Evolutionary conservation across 2,888 invertebrate species (phyloP).

Genomic region (Andrena hattorfiana): DNA sequence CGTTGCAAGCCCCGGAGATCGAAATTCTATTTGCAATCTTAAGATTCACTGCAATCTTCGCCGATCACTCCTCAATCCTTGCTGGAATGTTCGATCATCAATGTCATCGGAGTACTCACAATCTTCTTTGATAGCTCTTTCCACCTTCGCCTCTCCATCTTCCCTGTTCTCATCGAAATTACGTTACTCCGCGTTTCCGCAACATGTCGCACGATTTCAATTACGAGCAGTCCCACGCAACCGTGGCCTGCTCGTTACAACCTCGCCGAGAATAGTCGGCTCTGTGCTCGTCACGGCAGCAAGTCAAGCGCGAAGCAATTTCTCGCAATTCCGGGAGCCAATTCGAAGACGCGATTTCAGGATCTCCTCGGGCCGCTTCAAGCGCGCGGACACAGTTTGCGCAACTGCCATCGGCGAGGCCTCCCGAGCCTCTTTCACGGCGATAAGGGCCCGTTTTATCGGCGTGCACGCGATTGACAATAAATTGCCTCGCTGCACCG

Average conservation of each 20-base stretch:
- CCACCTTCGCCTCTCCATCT: neutral
- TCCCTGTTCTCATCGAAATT: conserved; percentile 8
- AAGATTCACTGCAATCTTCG: too few relatives aligned
- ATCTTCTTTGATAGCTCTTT: neutral
- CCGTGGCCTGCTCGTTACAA: conserved; percentile 56
- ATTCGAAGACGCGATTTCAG: conserved; percentile 57
- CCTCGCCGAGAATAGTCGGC: conserved; percentile 56
- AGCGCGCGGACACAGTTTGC: conserved; percentile 34
- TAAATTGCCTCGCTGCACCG: conserved; percentile 51
- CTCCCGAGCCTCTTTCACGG: conserved; percentile 3
- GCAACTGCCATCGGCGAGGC: conserved; percentile 41
- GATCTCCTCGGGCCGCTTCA: conserved; percentile 66
- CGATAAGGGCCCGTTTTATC: conserved; percentile 53
- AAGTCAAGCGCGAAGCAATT: conserved; percentile 73
- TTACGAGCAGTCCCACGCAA: conserved; percentile 46
- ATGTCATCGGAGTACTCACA: neutral
- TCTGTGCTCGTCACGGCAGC: conserved; percentile 47
- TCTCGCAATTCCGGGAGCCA: conserved; percentile 58
- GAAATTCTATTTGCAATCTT: neutral
- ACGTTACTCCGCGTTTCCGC: conserved; percentile 12
- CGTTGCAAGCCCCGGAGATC: too few relatives aligned
- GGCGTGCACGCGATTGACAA: conserved; percentile 51
- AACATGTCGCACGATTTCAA: conserved; percentile 52
- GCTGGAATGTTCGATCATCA: neutral
- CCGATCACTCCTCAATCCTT: too few relatives aligned